Conservation (phyloP, 1,140 invertebrate species). For the Nasonia longicornis region DNA sequence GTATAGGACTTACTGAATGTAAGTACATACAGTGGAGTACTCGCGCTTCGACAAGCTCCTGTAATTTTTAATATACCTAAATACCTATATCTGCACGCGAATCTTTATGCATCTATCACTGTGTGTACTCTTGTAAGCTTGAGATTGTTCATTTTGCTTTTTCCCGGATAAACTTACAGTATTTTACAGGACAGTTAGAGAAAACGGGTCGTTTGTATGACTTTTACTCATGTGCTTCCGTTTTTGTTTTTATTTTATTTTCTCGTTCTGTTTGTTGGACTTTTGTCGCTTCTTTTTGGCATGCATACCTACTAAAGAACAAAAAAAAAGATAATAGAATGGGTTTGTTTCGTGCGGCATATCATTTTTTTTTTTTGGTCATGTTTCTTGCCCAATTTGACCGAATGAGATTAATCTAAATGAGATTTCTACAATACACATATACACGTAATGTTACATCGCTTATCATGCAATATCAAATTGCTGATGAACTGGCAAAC, state of each 20-base stretch:
- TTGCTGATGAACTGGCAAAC: slow-evolving; percentile 17
- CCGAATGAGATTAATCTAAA: slow-evolving; percentile 42
- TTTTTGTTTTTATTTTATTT: slow-evolving; percentile 15
- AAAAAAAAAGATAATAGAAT: slow-evolving; percentile 33
- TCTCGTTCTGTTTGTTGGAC: not conserved
- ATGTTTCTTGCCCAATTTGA: slow-evolving; percentile 32
- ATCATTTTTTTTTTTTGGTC: slow-evolving; percentile 20
- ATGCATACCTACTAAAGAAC: slow-evolving; percentile 12
- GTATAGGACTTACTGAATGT: slow-evolving; percentile 17
- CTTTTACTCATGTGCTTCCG: not conserved
- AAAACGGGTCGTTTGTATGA: not conserved
- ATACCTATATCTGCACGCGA: slow-evolving; percentile 31
- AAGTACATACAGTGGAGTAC: slow-evolving; percentile 41
- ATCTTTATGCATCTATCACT: slow-evolving; percentile 41
- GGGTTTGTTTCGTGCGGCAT: not conserved
- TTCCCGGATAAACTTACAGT: slow-evolving; percentile 30
- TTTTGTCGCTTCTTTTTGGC: slow-evolving; percentile 7
- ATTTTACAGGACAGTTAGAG: slow-evolving; percentile 24
- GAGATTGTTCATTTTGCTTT: slow-evolving; percentile 29
- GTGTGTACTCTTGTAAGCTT: slow-evolving; percentile 14
- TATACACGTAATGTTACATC: slow-evolving; percentile 41
- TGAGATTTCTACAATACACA: slow-evolving; percentile 44
- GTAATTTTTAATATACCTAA: slow-evolving; percentile 26
- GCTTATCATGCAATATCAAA: slow-evolving; percentile 40
- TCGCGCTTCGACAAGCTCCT: not conserved